Evolutionary conservation across 1,140 invertebrate genomes (phyloP).

Genomic region (Trichomalopsis sarcophagae): DNA sequence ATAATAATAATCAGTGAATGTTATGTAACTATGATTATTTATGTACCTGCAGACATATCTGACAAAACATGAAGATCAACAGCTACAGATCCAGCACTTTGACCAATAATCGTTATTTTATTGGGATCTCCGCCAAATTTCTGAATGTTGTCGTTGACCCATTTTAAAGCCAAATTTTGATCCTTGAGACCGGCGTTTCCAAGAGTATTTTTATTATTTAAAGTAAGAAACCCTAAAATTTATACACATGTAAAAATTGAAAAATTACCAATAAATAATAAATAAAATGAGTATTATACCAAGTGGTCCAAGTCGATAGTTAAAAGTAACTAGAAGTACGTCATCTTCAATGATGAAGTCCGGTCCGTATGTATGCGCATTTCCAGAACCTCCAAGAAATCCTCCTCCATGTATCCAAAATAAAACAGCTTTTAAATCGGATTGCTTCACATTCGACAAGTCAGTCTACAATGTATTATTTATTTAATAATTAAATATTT

Average conservation of each 20-base stretch:
- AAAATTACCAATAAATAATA: slow-evolving; percentile 68
- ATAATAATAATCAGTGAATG: neutral
- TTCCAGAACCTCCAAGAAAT: slow-evolving; percentile 55
- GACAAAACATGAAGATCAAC: slow-evolving; percentile 73
- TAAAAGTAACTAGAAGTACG: slow-evolving; percentile 81
- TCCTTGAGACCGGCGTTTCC: slow-evolving; percentile 80
- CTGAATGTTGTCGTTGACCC: slow-evolving; percentile 78
- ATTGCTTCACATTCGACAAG: neutral
- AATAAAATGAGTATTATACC: slow-evolving; percentile 68
- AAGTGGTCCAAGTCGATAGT: slow-evolving; percentile 81
- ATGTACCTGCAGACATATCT: slow-evolving; percentile 68
- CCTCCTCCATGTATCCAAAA: slow-evolving; percentile 66
- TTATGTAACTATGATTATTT: too few species aligned
- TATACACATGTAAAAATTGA: neutral
- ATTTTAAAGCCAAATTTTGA: slow-evolving; percentile 77
- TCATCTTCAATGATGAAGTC: slow-evolving; percentile 79
- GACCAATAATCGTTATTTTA: slow-evolving; percentile 75
- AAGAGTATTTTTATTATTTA: slow-evolving; percentile 68
- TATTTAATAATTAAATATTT: neutral
- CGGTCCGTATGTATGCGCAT: slow-evolving; percentile 74
- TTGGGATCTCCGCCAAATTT: slow-evolving; percentile 77
- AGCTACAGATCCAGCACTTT: slow-evolving; percentile 71
- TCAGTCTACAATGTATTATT: neutral
- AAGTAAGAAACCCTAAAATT: slow-evolving; percentile 70
- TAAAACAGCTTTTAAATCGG: slow-evolving; percentile 53